phyloP scores from a whole-genome alignment of 2,888 invertebrate genomes.

The Smittia aterrima region DNA sequence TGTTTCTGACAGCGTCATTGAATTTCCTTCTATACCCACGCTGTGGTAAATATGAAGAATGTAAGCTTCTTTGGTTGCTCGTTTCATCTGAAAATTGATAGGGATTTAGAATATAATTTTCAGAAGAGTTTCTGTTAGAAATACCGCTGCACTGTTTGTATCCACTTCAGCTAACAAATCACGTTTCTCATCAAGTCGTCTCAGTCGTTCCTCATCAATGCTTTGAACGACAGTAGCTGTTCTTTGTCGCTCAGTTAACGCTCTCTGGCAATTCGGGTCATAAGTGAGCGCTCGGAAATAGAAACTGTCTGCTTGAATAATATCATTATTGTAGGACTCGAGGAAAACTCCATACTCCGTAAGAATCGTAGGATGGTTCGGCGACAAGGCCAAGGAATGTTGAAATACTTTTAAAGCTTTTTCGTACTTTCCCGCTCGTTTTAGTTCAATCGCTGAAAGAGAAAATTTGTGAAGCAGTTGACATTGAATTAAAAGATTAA shows the following conservation, averaged over 20 bases:
- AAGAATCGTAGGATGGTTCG: conserved; percentile 87
- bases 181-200: conserved; percentile 62
- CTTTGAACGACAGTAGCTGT: conserved; percentile 87
- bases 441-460: conserved; percentile 84
- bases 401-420: conserved; percentile 84
- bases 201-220: conserved; percentile 64
- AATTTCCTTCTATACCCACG: conserved; percentile 96
- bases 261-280: conserved; percentile 78
- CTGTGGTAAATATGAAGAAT: conserved; percentile 96
- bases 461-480: too few species aligned
- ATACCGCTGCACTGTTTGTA: conserved; percentile 72
- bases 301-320: conserved; percentile 85
- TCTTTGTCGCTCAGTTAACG: conserved; percentile 75
- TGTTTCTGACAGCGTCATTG: conserved; percentile 90
- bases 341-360: conserved; percentile 91
- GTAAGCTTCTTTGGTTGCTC: conserved; percentile 92
- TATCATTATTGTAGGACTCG: conserved; percentile 79
- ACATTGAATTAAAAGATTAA: too few species aligned
- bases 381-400: conserved; percentile 88
- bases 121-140: too few species aligned
- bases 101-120: too few species aligned
- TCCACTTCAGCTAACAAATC: conserved; percentile 79
- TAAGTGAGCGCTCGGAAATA: conserved; percentile 82
- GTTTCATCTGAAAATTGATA: too few species aligned
- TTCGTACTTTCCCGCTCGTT: conserved; percentile 73